Base-by-base conservation (phyloP, 1,140 invertebrate species). In the Drosophila serrata region DNA sequence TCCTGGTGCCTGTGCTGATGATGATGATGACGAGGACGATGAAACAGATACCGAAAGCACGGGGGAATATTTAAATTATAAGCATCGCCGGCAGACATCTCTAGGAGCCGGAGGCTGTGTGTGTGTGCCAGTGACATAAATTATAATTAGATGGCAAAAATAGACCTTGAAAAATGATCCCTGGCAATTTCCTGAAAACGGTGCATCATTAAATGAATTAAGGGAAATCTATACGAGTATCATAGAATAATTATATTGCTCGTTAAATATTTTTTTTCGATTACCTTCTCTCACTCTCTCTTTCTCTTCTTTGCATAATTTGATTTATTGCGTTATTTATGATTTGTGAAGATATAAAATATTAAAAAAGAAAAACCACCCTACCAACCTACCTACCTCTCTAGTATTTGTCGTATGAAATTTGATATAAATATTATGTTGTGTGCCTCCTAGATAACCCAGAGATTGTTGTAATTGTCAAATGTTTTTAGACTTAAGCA, bases 101-200 rank as follows among this genome's bases (percentile, higher is more conserved):
- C 48, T 67, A 69, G 63, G 40, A 27, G 31, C 31, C 8, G 31
- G 49, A n/a, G n/a, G n/a, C n/a, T n/a, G n/a, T 7, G 48, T 31
- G 29, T 51, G 67, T 69, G 64, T 70, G 63, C 31, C 74, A 79
- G 63, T 80, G 74, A 67, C 85, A 88, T 78, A 78, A 87, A 88
- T 88, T 88, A 90, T 88, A 88, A 88, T 88, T 90, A 90, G 81
- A 85, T 65, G 27, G 17, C 43, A 27, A 53, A n/a, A 48, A 42
- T 65, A 68, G 77, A 74, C 61, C 85, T 85, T 78, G 81, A 75
- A 85, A 77, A 82, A 61, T 75, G 75, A 85, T 81, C 60, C 62
- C 37, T 11, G 51, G 51, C 62, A 72, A 72, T 72, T 70, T 70
- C 49, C 42, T 24, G 65, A 19, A 29, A 58, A 48, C 49, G 42